A percentile compares a stretch with the other conserved stretches of the same genome.
Evolutionary conservation across 2,888 invertebrate species (phyloP).

Genomic region (Stenurella melanura): DNA sequence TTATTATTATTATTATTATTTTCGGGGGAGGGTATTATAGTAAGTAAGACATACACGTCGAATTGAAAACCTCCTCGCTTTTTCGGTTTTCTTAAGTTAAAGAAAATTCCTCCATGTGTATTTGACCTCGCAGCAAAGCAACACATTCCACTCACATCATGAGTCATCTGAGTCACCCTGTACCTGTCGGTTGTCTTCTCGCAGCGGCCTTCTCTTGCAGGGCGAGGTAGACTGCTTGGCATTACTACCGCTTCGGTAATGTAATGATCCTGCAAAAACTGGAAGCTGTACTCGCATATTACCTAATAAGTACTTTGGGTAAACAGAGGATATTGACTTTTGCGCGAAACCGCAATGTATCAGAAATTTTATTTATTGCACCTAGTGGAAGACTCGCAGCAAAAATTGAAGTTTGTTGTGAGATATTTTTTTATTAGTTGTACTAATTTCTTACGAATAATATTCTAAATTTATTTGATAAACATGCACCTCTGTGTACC

Average conservation of each 20-base stretch:
- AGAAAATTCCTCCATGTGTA: neutral
- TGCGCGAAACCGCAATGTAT: slow-evolving; percentile 47
- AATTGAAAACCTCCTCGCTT: too few relatives aligned
- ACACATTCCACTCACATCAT: neutral
- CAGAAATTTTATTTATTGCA: slow-evolving; percentile 41
- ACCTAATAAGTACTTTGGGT: slow-evolving; percentile 67
- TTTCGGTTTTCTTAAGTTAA: too few relatives aligned
- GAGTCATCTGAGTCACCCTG: slow-evolving; percentile 25
- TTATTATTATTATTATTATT: too few relatives aligned
- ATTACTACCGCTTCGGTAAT: slow-evolving; percentile 55
- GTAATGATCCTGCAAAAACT: slow-evolving; percentile 61
- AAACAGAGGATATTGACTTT: slow-evolving; percentile 66
- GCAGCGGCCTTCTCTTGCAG: slow-evolving; percentile 55
- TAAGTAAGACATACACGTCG: too few relatives aligned
- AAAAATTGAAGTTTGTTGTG: neutral
- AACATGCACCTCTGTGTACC: too few relatives aligned
- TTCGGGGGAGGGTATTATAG: too few relatives aligned
- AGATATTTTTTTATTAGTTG: too few relatives aligned
- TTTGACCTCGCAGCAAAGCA: neutral
- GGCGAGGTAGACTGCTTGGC: slow-evolving; percentile 66
- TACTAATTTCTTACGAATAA: too few relatives aligned
- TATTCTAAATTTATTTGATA: too few relatives aligned
- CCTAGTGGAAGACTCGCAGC: neutral
- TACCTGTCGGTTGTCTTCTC: slow-evolving; percentile 26
- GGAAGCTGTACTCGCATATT: slow-evolving; percentile 61